Base-by-base conservation (phyloP, 53 echinoderm and acorn worm species). In the Temnopleurus reevesii region DNA sequence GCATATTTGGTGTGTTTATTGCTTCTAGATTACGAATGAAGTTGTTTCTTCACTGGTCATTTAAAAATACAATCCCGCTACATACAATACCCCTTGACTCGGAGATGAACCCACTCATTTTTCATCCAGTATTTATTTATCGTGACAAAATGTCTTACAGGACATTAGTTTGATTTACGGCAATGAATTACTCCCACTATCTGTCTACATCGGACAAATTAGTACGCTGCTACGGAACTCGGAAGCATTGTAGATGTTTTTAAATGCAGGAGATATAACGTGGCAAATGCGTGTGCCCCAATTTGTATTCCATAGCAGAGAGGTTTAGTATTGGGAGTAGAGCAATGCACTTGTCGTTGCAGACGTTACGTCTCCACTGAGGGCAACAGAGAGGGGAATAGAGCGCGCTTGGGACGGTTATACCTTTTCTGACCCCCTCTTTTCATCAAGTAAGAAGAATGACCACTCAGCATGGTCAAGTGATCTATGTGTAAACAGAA, bases 311-410 rank as follows among this genome's bases (percentile, higher is more conserved):
- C 53, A 71, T 87, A n/a, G 53, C 29, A 71, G 46, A 66, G 65
- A 66, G 71, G 53, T 87, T 71, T 87, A 38, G 88, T 71, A 71
- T 66, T 51, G 34, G 17, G 36, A 87, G 71, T n/a, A 71, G 53
- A 28, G 88, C 88, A 53, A 3, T 54, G 35, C 46, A 66, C 88
- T 87, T 71, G 88, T 87, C 27, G 66, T 33, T 7, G 71, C 88
- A 87, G 88, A 87, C 71, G n/a, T 87, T 87, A 33, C 66, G 88
- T 87, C 88, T 87, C 88, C 71, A 87, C 18, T 24, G 88, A 46
- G 88, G 88, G 88, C 36, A 31, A 47, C 59, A 31, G 6, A 31
- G n/a, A 71, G 71, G 88, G 88, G 35, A 53, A 12, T 19, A 15
- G 54, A 81, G 10, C 34, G 10, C 34, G 23, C 41, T 71, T 23